Percentiles rank a stretch among this genome's conserved stretches.
Conservation (phyloP, 2,797 vertebrate species). For the Morus bassanus region DNA sequence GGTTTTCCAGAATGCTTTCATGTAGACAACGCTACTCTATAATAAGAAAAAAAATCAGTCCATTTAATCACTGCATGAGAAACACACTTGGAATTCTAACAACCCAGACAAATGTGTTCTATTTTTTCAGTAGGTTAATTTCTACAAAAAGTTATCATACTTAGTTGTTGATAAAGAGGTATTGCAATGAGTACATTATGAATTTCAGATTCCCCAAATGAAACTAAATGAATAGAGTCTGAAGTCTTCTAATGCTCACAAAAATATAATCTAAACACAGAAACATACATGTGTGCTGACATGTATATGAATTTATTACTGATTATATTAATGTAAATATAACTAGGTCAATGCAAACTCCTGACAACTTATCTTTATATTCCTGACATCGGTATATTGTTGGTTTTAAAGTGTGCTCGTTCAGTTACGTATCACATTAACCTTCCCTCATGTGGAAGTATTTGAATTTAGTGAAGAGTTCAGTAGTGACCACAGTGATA, state of each 20-base stretch:
- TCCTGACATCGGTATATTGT: rapidly evolving
- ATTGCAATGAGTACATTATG: background rate
- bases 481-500: background rate
- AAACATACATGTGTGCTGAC: background rate
- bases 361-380: background rate
- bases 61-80: background rate
- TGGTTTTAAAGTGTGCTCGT: background rate
- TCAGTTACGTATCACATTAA: background rate
- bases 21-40: background rate
- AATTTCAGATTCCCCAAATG: background rate
- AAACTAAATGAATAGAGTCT: background rate
- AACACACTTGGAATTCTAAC: background rate
- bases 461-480: background rate
- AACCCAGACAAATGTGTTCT: background rate
- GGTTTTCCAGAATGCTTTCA: background rate
- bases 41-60: background rate
- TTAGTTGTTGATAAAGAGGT: background rate
- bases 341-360: background rate
- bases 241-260: background rate
- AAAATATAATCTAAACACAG: background rate
- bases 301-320: background rate
- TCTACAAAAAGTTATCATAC: background rate
- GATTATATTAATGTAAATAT: background rate
- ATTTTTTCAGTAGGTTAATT: background rate
- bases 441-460: background rate